Conservation (phyloP, 2,113 vertebrate species). For the Sakesphorus luctuosus region DNA sequence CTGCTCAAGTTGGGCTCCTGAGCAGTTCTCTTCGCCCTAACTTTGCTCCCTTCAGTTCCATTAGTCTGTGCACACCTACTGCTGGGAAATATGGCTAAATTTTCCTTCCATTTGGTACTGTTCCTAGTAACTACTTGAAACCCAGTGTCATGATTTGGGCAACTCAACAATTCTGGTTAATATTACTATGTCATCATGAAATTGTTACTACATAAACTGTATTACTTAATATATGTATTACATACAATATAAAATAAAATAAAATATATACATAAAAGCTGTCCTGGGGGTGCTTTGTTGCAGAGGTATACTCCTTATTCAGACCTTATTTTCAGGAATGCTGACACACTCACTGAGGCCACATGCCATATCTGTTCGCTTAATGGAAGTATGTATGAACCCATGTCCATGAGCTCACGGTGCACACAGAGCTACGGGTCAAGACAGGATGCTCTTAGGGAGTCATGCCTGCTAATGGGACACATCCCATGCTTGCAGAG, state of each 20-base stretch:
- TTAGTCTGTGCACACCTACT: not conserved
- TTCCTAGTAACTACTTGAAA: not conserved
- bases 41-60: not conserved
- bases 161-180: not conserved
- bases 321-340: not conserved
- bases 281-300: not conserved
- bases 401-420: not conserved
- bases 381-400: not conserved
- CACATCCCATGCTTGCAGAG: not conserved
- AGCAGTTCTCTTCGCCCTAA: not conserved
- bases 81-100: not conserved
- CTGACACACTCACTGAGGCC: not conserved
- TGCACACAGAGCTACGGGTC: not conserved
- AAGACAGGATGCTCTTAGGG: not conserved
- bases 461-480: not conserved
- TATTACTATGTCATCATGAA: not conserved
- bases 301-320: not conserved
- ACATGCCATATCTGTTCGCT: not conserved
- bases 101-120: not conserved
- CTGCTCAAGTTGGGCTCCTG: not conserved
- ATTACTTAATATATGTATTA: not conserved
- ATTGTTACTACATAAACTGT: not conserved
- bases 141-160: not conserved
- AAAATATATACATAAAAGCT: not conserved
- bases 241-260: not conserved